Base-by-base conservation (phyloP, 2,888 invertebrate species). In the Drosophila multiciliata region DNA sequence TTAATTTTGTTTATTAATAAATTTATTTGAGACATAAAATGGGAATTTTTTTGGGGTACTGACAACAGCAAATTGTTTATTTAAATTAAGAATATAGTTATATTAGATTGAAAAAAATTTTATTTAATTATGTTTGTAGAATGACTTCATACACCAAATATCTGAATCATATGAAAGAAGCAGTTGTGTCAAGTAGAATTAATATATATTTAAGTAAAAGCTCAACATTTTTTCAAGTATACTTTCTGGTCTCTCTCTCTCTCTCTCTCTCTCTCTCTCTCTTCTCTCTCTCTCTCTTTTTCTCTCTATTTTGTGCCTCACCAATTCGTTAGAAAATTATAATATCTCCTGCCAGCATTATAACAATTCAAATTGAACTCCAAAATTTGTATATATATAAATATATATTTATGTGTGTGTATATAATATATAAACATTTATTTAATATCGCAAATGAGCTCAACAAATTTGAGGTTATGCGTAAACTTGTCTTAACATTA, bases 371-470 rank as follows among this genome's bases (percentile, higher is more conserved):
- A 71, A 57, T 73, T 53, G 38, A 64, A 61, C 40, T 36, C 11
- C 55, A 57, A 78, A 61, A 57, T 66, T 33, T 32, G 11, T 38
- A 42, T 32, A 7, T 38, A 20, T n/a, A 49, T 7, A 42, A 3
- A 48, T 38, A 64, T 8, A 12, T 8, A 15, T 2, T 20, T 36
- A 42, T 12, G 7, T 23, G 9, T 32, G 2, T 35, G 11, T 12
- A 8, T 3, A 17, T 29, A 29, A 17, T 29, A 29, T 29, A 17
- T 45, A 66, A 23, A 40, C 23, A 40, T 58, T 50, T 53, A 58
- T 61, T n/a, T 17, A 76, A 57, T 42, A 66, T 65, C 62, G 65
- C 75, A 66, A 77, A 79, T 79, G 70, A 79, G 75, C 65, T 79
- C 76, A 79, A 70, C 69, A 75, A 69, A 79, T 77, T 77, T 82